Evolutionary conservation across 2,113 vertebrate species (phyloP).

Genomic region (Micromys minutus): DNA sequence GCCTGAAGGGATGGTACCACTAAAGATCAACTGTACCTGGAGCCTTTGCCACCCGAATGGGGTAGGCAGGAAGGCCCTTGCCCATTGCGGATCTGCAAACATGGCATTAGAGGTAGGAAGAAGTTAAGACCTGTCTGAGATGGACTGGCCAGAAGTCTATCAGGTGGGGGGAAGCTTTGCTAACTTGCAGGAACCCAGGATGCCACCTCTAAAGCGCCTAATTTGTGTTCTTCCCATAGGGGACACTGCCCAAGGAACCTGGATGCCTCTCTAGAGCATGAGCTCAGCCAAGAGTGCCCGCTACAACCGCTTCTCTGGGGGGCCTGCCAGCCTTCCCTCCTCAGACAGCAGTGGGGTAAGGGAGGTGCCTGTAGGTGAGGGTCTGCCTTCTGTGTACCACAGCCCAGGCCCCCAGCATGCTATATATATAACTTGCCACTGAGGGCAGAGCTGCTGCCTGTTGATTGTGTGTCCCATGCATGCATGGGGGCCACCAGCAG

Average conservation of each 20-base stretch:
- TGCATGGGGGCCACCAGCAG: rapidly evolving
- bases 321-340: slow-evolving; percentile 81
- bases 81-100: rapidly evolving
- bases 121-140: not conserved
- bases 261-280: slow-evolving; percentile 88
- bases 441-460: not conserved
- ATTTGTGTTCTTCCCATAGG: slow-evolving; percentile 74
- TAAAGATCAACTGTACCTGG: not conserved
- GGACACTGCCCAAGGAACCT: slow-evolving; percentile 75
- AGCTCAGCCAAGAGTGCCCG: slow-evolving; percentile 87
- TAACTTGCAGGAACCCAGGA: not conserved
- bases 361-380: rapidly evolving
- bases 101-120: not conserved
- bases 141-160: not conserved
- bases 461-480: not conserved
- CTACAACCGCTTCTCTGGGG: slow-evolving; percentile 88
- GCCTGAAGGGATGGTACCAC: not conserved
- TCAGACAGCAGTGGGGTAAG: slow-evolving; percentile 89
- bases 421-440: not conserved
- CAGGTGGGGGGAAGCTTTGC: not conserved
- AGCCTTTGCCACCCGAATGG: not conserved
- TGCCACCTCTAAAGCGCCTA: not conserved
- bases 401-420: rapidly evolving
- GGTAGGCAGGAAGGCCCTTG: not conserved
- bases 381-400: not conserved